phyloP scores from a whole-genome alignment of 2,113 vertebrate species.

The Cygnus atratus region DNA sequence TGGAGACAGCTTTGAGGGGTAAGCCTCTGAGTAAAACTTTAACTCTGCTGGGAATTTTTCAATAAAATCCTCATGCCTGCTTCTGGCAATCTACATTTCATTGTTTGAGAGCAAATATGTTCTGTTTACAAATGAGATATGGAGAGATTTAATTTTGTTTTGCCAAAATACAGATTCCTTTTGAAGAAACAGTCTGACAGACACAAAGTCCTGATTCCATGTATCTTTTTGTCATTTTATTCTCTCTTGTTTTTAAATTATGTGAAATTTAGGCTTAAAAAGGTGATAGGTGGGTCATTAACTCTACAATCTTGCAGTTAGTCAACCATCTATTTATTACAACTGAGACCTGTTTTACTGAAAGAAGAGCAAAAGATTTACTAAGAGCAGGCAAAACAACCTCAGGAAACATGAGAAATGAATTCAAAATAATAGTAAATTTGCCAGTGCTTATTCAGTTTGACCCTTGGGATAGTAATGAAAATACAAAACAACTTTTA shows the following conservation, averaged over 20 bases:
- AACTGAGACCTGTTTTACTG: background rate
- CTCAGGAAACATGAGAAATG: background rate
- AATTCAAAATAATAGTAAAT: background rate
- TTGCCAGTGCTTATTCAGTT: background rate
- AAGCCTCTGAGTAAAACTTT: conserved; percentile 13
- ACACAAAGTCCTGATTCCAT: background rate
- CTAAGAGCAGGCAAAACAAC: background rate
- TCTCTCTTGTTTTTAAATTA: background rate
- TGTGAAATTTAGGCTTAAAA: background rate
- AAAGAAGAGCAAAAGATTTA: background rate
- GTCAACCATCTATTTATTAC: background rate
- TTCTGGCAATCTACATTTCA: conserved; percentile 46
- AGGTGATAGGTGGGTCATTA: background rate
- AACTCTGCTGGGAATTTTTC: conserved; percentile 45
- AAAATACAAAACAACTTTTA: background rate
- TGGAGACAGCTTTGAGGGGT: conserved; percentile 1
- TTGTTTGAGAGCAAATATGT: conserved; percentile 51
- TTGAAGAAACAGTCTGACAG: background rate
- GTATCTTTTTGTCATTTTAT: background rate
- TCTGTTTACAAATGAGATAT: conserved; percentile 54
- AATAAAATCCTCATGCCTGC: conserved; percentile 27
- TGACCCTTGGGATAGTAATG: background rate
- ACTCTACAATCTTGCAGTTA: background rate
- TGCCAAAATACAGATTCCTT: background rate
- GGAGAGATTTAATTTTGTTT: conserved; percentile 15